phyloP scores from a whole-genome alignment of 2,888 invertebrate species.

The Andrena bucephala region DNA sequence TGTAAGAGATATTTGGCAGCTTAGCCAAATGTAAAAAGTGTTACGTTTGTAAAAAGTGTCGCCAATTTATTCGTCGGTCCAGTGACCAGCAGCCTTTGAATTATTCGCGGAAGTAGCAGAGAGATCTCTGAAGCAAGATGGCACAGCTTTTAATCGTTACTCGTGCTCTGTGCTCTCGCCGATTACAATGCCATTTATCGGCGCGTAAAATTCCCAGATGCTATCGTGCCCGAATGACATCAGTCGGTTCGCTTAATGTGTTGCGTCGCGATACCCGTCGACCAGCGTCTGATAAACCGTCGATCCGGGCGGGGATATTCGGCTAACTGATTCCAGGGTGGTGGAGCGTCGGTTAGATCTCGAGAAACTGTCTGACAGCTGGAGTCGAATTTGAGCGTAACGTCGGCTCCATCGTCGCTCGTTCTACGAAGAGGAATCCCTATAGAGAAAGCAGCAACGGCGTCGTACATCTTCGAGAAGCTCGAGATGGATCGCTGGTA shows the following conservation, averaged over 20 bases:
- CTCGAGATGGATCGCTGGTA: background rate
- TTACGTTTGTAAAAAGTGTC: too few species aligned
- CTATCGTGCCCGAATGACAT: background rate
- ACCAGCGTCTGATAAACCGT: background rate
- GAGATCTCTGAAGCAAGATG: too few species aligned
- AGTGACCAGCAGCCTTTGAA: too few species aligned
- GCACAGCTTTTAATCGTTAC: too few species aligned
- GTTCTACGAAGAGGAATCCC: background rate
- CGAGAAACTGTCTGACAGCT: background rate
- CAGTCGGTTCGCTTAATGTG: background rate
- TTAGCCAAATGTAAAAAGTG: too few species aligned
- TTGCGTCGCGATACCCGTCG: background rate
- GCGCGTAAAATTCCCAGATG: background rate
- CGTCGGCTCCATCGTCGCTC: background rate
- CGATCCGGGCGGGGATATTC: background rate
- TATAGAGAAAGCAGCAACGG: too few species aligned
- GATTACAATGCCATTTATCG: background rate
- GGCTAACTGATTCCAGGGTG: background rate
- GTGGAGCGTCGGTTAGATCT: background rate
- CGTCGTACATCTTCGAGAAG: background rate
- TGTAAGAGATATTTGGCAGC: too few species aligned
- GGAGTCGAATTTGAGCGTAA: slow-evolving; percentile 3
- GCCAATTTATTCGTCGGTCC: too few species aligned
- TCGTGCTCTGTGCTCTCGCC: too few species aligned
- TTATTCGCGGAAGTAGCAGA: too few species aligned